Base-by-base conservation (phyloP, 2,888 invertebrate genomes). In the Eristalis arbustorum region DNA sequence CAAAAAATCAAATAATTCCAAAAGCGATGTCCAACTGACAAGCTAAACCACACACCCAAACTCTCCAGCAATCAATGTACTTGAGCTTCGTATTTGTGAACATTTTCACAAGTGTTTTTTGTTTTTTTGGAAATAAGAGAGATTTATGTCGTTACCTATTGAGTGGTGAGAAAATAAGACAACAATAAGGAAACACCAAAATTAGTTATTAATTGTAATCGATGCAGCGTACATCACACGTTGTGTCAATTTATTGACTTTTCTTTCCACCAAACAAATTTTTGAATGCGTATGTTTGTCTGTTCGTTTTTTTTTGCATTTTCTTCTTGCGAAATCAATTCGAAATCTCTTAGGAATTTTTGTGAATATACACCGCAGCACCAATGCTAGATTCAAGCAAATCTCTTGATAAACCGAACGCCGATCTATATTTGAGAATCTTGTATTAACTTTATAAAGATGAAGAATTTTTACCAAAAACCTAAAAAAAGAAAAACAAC, bases 151-250 rank as follows among this genome's bases (percentile, higher is more conserved):
- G 31, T 31, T 23, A 13, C 34, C 59, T 28, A 22, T 10, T 56
- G 57, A 14, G n/a, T n/a, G n/a, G 34, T 59, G 57, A 18, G 28
- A 71, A 25, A 23, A 22, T 25, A 31, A 59, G 61, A 73, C 73
- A 61, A 62, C 78, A 89, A 84, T 90, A 89, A 90, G 89, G 88
- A 89, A 89, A 87, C 89, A 88, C 88, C 89, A 89, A 49, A 49
- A 49, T 49, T 49, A 49, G 49, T 49, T 49, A 8, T 49, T 18
- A 49, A 49, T 49, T 88, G 88, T 89, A 49, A 18, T 18, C 49
- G 18, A 49, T 49, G 18, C 8, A 18, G 18, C 49, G 18, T 49
- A 18, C 49, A 49, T 49, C n/a, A n/a, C n/a, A n/a, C 49, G n/a
- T 49, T 49, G 49, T 49, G 49, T 49, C 49, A 49, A 18, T 18